Conservation (phyloP, 2,888 invertebrate species). For the Pseudococcus longispinus region DNA sequence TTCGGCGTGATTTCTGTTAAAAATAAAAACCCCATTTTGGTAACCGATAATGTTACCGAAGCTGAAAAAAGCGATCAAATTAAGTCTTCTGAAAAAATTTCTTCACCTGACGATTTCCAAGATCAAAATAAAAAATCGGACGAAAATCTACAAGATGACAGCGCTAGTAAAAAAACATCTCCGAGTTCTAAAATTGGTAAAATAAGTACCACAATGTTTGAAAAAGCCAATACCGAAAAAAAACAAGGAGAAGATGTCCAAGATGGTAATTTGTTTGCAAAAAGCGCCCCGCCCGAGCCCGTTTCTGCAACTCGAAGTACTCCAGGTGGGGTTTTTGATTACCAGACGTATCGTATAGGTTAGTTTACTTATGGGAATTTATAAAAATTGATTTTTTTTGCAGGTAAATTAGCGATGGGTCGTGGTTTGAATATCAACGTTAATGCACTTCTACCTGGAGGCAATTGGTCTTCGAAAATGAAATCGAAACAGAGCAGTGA, state of each 20-base stretch:
- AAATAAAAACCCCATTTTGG: not conserved
- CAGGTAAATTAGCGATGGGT: conserved; percentile 49
- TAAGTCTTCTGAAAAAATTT: not conserved
- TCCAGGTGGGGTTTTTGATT: not conserved
- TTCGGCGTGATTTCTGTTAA: not conserved
- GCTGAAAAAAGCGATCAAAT: not conserved
- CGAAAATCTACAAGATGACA: not conserved
- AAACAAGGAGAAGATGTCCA: not conserved
- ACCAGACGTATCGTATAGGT: not conserved
- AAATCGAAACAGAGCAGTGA: not conserved
- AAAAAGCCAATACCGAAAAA: not conserved
- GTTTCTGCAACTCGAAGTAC: not conserved
- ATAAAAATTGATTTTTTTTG: not conserved
- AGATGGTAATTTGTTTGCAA: conserved; percentile 4
- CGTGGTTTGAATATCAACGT: conserved; percentile 52
- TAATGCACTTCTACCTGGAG: conserved; percentile 49
- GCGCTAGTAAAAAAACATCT: not conserved
- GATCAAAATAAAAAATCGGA: not conserved
- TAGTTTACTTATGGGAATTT: not conserved
- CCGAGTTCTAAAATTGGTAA: not conserved
- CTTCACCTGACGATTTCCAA: not conserved
- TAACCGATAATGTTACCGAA: not conserved
- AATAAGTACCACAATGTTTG: not conserved
- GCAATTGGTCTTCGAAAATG: conserved; percentile 24
- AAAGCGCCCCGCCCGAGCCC: not conserved